Percentiles rank a stretch among this genome's conserved stretches.
Evolutionary conservation across 2,797 vertebrate genomes (phyloP).

Genomic region (Sternotherus odoratus): DNA sequence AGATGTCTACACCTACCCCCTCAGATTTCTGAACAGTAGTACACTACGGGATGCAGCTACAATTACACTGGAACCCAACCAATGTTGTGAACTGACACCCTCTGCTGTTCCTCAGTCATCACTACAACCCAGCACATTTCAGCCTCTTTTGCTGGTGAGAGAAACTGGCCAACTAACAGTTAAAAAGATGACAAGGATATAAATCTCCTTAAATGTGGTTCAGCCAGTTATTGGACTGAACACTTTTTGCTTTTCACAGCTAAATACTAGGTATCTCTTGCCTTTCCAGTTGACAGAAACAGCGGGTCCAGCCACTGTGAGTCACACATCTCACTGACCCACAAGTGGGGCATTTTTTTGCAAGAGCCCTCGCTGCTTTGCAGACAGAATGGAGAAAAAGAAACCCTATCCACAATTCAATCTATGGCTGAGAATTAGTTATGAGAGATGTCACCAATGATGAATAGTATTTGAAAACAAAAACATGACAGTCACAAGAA

Average conservation of each 20-base stretch:
- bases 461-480: neutral
- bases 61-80: neutral
- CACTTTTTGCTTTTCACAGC: neutral
- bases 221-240: neutral
- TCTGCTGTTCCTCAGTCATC: neutral
- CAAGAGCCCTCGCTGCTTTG: neutral
- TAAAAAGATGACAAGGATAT: neutral
- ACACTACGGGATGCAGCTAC: neutral
- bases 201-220: neutral
- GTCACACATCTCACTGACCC: neutral
- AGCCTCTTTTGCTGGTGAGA: neutral
- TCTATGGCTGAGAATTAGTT: neutral
- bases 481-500: neutral
- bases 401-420: accelerated
- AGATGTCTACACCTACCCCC: neutral
- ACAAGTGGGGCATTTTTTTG: neutral
- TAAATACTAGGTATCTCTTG: neutral
- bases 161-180: neutral
- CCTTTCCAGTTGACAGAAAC: accelerated
- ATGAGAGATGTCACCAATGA: neutral
- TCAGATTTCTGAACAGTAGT: neutral
- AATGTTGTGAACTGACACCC: neutral
- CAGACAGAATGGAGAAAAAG: neutral
- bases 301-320: neutral
- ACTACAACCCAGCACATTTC: neutral